Conservation (phyloP, 1,140 invertebrate genomes). For the Drosophila parabipectinata region DNA sequence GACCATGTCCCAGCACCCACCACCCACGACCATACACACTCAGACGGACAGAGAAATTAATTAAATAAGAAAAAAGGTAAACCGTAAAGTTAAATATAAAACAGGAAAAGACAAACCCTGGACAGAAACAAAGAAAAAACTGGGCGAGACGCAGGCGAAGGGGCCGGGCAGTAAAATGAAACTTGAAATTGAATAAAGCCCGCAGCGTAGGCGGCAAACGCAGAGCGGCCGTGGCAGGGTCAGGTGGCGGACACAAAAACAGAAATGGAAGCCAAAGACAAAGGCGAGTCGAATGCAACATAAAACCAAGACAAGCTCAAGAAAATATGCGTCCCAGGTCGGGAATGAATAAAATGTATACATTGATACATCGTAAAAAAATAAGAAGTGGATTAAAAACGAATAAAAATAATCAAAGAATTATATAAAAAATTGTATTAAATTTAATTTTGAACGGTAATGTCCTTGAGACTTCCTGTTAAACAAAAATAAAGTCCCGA, state of each 20-base stretch:
- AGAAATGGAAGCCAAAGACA: constrained; percentile 40
- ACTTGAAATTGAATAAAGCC: constrained; percentile 81
- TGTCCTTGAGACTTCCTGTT: too few species aligned
- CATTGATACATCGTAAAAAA: constrained; percentile 22
- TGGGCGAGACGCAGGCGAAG: neutral
- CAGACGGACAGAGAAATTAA: constrained; percentile 61
- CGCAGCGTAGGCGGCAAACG: constrained; percentile 17
- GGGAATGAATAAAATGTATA: constrained; percentile 6
- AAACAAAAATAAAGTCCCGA: constrained; percentile 7
- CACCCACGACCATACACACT: constrained; percentile 21
- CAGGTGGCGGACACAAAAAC: constrained; percentile 17
- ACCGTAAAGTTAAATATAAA: constrained; percentile 81
- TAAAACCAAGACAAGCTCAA: constrained; percentile 51
- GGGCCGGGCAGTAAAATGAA: constrained; percentile 57
- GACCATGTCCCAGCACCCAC: constrained; percentile 27
- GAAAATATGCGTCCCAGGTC: neutral
- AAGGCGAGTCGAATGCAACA: constrained; percentile 61
- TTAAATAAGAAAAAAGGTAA: constrained; percentile 83
- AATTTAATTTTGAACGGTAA: neutral
- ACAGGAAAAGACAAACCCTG: constrained; percentile 75
- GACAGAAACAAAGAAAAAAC: constrained; percentile 26
- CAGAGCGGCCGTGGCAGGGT: constrained; percentile 4
- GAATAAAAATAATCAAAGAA: neutral
- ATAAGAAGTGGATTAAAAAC: neutral
- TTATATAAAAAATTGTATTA: neutral